Evolutionary conservation across 1,140 invertebrate species (phyloP).

Genomic region (Neomicropteryx cornuta): DNA sequence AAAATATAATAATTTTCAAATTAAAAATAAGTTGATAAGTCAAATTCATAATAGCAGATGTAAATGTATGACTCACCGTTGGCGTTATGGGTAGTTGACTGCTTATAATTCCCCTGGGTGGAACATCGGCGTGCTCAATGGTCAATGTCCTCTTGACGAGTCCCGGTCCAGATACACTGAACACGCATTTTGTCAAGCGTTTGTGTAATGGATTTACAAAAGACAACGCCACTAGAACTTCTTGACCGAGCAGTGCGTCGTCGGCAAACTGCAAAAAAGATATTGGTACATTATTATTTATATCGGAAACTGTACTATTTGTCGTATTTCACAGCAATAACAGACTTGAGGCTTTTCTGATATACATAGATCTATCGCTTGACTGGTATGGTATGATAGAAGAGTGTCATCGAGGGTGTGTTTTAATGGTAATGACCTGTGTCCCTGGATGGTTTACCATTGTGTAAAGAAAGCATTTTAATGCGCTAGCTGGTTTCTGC

Average conservation of each 20-base stretch:
- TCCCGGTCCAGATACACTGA: conserved; percentile 57
- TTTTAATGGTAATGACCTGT: too few species aligned
- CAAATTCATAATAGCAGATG: too few species aligned
- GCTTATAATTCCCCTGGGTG: conserved; percentile 36
- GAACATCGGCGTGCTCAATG: conserved; percentile 40
- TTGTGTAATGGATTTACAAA: conserved; percentile 59
- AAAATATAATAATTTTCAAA: too few species aligned
- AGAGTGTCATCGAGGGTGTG: too few species aligned
- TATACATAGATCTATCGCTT: too few species aligned
- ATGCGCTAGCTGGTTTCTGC: too few species aligned
- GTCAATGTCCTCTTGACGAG: conserved; percentile 43
- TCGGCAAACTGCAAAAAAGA: conserved; percentile 40
- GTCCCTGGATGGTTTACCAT: too few species aligned
- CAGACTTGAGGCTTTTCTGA: too few species aligned
- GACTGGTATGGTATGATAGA: too few species aligned
- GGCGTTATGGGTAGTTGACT: conserved; percentile 44
- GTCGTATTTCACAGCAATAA: too few species aligned
- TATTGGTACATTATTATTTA: neutral
- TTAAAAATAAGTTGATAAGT: too few species aligned
- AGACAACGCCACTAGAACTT: conserved; percentile 37
- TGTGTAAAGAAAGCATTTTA: too few species aligned
- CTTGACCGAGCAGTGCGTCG: conserved; percentile 41
- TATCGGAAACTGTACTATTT: neutral
- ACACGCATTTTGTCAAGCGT: conserved; percentile 47
- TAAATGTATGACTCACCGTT: conserved; percentile 17